Evolutionary conservation across 1,140 invertebrate species (phyloP).

Genomic region (Brachionus sp.): DNA sequence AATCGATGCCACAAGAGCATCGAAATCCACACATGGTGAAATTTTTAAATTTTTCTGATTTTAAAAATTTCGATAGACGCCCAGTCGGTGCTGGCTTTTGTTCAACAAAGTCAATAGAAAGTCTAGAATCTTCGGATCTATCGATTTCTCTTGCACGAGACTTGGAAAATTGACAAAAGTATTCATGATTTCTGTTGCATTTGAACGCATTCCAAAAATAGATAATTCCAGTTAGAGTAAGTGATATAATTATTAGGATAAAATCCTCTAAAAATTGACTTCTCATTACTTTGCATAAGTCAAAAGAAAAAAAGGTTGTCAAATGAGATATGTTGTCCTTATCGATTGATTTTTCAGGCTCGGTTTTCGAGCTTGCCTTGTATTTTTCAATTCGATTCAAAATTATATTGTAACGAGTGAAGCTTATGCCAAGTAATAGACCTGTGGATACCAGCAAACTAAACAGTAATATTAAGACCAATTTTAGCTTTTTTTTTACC

Average conservation of each 20-base stretch:
- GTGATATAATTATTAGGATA: neutral
- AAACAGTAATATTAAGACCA: neutral
- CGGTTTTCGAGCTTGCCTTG: neutral
- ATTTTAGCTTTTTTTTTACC: neutral
- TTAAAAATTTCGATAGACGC: neutral
- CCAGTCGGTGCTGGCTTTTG: neutral
- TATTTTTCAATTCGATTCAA: neutral
- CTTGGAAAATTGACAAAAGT: conserved; percentile 22
- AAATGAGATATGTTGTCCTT: neutral
- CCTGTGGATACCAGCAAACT: neutral
- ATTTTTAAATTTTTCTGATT: neutral
- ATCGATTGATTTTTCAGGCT: neutral
- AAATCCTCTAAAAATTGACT: conserved; percentile 35
- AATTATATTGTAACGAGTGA: neutral
- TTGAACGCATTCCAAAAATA: conserved; percentile 44
- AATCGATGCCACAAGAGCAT: conserved; percentile 9
- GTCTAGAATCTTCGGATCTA: neutral
- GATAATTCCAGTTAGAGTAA: neutral
- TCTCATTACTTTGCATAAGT: conserved; percentile 13
- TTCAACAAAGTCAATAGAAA: neutral
- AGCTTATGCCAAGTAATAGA: neutral
- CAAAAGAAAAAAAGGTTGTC: conserved; percentile 33
- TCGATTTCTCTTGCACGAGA: neutral
- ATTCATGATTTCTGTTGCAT: conserved; percentile 17
- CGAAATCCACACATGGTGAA: conserved; percentile 13